Conservation (phyloP, 1,140 invertebrate species). For the Himalopsyche phryganea region DNA sequence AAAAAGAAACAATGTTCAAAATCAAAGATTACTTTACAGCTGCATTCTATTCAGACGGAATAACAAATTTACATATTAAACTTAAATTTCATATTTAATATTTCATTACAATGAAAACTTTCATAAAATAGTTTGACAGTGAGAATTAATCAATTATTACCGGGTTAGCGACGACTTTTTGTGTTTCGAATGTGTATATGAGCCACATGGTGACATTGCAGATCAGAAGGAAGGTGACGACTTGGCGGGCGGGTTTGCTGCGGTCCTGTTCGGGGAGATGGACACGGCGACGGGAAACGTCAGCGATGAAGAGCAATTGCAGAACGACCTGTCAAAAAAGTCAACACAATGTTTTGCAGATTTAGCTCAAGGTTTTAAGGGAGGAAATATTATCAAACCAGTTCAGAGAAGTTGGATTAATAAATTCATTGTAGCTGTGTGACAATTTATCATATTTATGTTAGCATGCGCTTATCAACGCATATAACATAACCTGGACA, state of each 20-base stretch:
- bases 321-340: conserved; percentile 67
- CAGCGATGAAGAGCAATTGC: conserved; percentile 92
- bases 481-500: too few relatives aligned
- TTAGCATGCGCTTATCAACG: too few relatives aligned
- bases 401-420: too few relatives aligned
- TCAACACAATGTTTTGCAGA: not conserved
- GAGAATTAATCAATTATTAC: conserved; percentile 56
- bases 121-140: too few relatives aligned
- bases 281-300: conserved; percentile 87
- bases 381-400: too few relatives aligned
- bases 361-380: too few relatives aligned
- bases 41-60: not conserved
- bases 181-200: conserved; percentile 93
- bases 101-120: not conserved
- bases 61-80: too few relatives aligned
- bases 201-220: conserved; percentile 95
- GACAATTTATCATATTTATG: too few relatives aligned
- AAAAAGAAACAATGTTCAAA: too few relatives aligned
- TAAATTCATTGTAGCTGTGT: too few relatives aligned
- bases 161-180: conserved; percentile 87
- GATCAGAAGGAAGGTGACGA: conserved; percentile 92
- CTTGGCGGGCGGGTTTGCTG: conserved; percentile 90
- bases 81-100: not conserved
- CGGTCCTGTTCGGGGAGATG: conserved; percentile 86
- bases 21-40: not conserved